Evolutionary conservation across 2,888 invertebrate genomes (phyloP).

Genomic region (Agrochola macilenta): DNA sequence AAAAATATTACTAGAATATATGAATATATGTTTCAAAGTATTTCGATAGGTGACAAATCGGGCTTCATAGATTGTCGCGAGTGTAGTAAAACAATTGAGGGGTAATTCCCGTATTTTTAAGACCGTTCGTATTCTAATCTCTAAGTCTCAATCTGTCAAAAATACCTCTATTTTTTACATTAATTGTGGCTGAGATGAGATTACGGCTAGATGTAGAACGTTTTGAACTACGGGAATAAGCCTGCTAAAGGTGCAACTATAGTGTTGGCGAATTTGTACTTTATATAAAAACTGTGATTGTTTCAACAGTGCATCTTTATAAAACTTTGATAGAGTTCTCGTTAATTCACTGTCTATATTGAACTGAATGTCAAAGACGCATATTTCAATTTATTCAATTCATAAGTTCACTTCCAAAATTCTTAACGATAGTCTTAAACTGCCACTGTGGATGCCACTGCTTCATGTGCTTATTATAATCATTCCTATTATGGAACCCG

Average conservation of each 20-base stretch:
- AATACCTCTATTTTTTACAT: not conserved
- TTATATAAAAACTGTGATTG: not conserved
- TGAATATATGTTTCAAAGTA: no score
- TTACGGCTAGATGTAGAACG: not conserved
- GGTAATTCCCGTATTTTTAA: not conserved
- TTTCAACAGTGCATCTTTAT: not conserved
- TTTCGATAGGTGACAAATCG: no score
- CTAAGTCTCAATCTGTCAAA: not conserved
- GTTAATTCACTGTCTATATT: not conserved
- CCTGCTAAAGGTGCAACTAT: not conserved
- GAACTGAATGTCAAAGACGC: not conserved
- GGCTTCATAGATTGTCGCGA: no score
- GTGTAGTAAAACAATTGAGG: no score
- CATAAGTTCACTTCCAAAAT: slow-evolving; percentile 73
- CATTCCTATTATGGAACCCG: slow-evolving; percentile 82
- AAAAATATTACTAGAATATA: no score
- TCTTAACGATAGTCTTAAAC: slow-evolving; percentile 79
- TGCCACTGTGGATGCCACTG: slow-evolving; percentile 87
- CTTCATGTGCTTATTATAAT: slow-evolving; percentile 84
- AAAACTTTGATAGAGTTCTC: not conserved
- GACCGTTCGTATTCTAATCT: not conserved
- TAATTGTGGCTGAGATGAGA: not conserved
- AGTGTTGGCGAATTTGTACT: slow-evolving; percentile 8
- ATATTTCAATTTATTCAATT: slow-evolving; percentile 23
- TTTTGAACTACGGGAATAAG: not conserved